Evolutionary conservation across 2,113 vertebrate species (phyloP), one percentile per base, ranked within the genome.

Genomic region (Vanacampus margaritifer): DNA sequence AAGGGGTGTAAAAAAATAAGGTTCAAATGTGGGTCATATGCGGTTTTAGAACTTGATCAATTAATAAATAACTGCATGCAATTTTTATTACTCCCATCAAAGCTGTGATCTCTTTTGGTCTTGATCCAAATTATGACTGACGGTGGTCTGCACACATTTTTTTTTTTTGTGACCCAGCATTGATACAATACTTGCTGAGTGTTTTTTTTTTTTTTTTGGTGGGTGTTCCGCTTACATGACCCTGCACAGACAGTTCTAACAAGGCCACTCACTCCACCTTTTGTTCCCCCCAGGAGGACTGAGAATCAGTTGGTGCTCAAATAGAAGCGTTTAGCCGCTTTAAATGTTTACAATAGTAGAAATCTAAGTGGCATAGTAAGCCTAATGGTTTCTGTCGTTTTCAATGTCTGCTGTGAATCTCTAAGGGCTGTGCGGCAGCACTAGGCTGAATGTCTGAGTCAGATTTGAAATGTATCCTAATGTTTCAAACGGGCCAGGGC

Each of bases 321-420:
- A 78, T 68, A 84, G 85, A 81, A 87, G 80, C 85, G 68, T 86
- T 88, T 87, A 89, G 60, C 79, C 76, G 69, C 80, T 88, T 58
- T 75, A 67, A 84, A 82, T 72, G 79, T 81, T 72, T 39, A 67
- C 80, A 62, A 60, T 65, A 72, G 75, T 81, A 71, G 19, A 81
- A 87, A 86, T 68, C 80, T 70, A 81, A 88, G 82, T 76, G 82
- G 85, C 51, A 6, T 54, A 48, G 68, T 45, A 11, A 64, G 65
- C 78, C 81, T 74, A 87, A 85, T 87, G 88, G 82, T 81, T 85
- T 84, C 76, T 84, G 74, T 77, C 74, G 85, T 83, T 83, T 81
- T 84, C 78, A 23, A 75, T 82, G 81, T 82, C 86, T 75, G 60
- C 58, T 56, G 72, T 54, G 74, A 86, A 64, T 87, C 84, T 88